Evolutionary conservation across 2,797 vertebrate genomes (phyloP).

Genomic region (Sandelia bainsii): DNA sequence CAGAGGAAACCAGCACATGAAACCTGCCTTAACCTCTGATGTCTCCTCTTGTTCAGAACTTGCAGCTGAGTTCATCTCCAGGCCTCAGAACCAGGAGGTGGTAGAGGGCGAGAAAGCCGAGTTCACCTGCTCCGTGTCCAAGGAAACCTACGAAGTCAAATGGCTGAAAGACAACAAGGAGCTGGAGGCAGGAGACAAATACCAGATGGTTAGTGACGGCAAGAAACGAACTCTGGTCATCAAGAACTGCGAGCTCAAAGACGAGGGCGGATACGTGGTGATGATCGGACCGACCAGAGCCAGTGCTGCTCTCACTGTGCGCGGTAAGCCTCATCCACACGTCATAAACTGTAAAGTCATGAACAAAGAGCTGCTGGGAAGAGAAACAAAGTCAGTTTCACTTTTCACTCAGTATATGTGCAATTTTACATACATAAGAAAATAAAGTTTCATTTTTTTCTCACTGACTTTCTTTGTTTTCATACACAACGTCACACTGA

Average conservation of each 20-base stretch:
- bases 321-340: conserved; percentile 81
- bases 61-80: conserved; percentile 95
- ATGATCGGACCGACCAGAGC: conserved; percentile 91
- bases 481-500: too few species aligned
- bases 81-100: conserved; percentile 91
- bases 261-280: conserved; percentile 90
- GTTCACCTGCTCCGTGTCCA: conserved; percentile 95
- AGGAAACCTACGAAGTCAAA: conserved; percentile 91
- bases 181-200: conserved; percentile 90
- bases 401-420: too few species aligned
- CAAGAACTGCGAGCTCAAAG: conserved; percentile 86
- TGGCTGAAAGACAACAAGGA: conserved; percentile 89
- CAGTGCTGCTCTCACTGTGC: conserved; percentile 89
- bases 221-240: conserved; percentile 91
- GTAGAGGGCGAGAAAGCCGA: conserved; percentile 93
- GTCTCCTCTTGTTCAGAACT: conserved; percentile 84
- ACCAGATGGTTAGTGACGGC: conserved; percentile 90
- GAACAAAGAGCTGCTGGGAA: too few species aligned
- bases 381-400: too few species aligned
- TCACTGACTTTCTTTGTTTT: too few species aligned
- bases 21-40: background rate
- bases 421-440: too few species aligned
- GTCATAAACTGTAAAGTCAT: too few species aligned
- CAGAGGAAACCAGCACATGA: background rate
- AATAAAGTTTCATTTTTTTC: too few species aligned